Base-by-base conservation (phyloP, 2,113 vertebrate species). In the Clarias batrachus region DNA sequence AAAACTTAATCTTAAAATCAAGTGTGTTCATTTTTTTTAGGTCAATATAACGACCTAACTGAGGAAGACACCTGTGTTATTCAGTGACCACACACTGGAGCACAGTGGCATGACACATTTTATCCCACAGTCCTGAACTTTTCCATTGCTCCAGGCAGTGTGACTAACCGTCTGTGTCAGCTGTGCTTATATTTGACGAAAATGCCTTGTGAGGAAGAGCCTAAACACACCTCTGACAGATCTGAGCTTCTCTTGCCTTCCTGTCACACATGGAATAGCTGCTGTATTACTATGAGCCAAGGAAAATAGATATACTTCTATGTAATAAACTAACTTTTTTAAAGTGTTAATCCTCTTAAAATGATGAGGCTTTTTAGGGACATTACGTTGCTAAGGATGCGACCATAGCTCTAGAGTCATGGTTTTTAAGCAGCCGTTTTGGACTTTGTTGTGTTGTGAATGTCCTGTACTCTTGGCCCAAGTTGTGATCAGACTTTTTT, bases 151-250 rank as follows among this genome's bases (percentile, higher is more conserved):
- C 52, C 54, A 37, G 52, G 83, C 73, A 77, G 76, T 23, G 73
- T 84, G 88, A 87, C 59, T 76, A 81, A 76, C 7, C 52, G 76
- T 59, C 66, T 62, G 85, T 82, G 82, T 89, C 85, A 84, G 85
- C 78, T 65, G 78, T 73, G 27, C n/a, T 23, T 54, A 59, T 63
- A 56, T 74, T 86, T 86, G 79, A 74, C 4, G 83, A 66, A 84
- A 85, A 85, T 89, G 74, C 63, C 56, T 87, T 71, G 54, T 87
- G 86, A 85, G 77, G 70, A 37, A 82, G 68, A 85, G 56, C 65
- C 65, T 81, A 86, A 86, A 86, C 85, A 78, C 59, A 63, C 33
- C 23, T 84, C 77, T 62, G 86, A 78, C 83, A 83, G 86, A 79
- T 73, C 57, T 63, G 78, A 86, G 71, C 79, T 81, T 63, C 66